These are phyloP conservation scores for Parascotia fuliginaria DNA, from an alignment of 2,888 invertebrate species.

Conservation along the genomic window DNA sequence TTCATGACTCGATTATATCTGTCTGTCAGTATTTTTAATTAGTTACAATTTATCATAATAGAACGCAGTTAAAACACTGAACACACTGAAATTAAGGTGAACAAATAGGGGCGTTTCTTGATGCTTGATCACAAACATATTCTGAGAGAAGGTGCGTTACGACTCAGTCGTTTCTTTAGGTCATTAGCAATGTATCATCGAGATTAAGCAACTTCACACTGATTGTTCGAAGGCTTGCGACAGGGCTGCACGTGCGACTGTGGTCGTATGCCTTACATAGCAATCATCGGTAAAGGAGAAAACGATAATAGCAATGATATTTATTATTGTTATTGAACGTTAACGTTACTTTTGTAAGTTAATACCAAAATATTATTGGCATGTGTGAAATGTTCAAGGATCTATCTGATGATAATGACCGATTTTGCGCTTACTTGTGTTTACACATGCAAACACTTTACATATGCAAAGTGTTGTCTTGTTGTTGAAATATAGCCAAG, in stretches of 20 bases:
- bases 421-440: background rate
- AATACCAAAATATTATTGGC: slow-evolving; percentile 1
- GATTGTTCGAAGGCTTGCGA: slow-evolving; percentile 39
- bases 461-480: too few species aligned
- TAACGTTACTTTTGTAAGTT: background rate
- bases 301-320: slow-evolving; percentile 14
- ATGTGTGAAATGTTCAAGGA: background rate
- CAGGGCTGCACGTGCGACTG: slow-evolving; percentile 46
- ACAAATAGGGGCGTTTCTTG: too few species aligned
- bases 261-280: slow-evolving; percentile 37
- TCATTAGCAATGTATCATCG: slow-evolving; percentile 38
- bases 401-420: background rate
- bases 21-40: too few species aligned
- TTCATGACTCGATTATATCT: too few species aligned
- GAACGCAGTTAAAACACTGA: too few species aligned
- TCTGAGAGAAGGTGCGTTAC: too few species aligned
- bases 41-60: too few species aligned
- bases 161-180: slow-evolving; percentile 12
- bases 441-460: too few species aligned
- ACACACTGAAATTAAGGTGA: too few species aligned
- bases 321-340: slow-evolving; percentile 1
- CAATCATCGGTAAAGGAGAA: slow-evolving; percentile 20
- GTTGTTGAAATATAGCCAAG: too few species aligned
- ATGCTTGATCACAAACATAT: too few species aligned
- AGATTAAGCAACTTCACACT: slow-evolving; percentile 26